Base-by-base conservation (phyloP, 2,888 invertebrate genomes). In the Lycaena phlaeas region DNA sequence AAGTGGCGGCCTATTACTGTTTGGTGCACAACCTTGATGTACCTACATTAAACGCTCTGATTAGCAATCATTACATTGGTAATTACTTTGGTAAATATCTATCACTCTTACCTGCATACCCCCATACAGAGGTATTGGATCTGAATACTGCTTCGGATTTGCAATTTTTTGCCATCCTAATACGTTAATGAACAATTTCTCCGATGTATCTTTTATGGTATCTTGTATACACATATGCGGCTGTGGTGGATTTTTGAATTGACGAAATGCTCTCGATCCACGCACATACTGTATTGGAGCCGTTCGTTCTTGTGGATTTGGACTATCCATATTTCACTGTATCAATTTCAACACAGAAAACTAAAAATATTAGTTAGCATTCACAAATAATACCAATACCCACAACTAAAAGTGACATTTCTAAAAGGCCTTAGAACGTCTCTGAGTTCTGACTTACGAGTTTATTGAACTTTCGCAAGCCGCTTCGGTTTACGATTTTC, bases 211-310 rank as follows among this genome's bases (percentile, higher is more conserved):
- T 50, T 86, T 87, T 62, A 91, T 85, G 4, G 86, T 85, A 48
- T 88, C 88, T 53, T 87, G 87, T 56, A 91, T 87, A 66, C 92
- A 91, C 91, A 91, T 91, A 68, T 91, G 90, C 7, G 91, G 91
- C 51, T 91, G 91, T 1, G 91, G 91, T 36, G 91, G 91, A 68
- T 90, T 90, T 65, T 90, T 90, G 52, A 91, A 91, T 56, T 89
- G 87, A 40, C 89, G 86, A 64, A 88, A 88, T 46, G 88, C 88
- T 58, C 88, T 71, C 17, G 88, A 87, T 42, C 85, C 85, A 27
- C 87, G 79, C 47, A 86, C 86, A 70, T 86, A 85, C 56, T 86
- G 87, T 38, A 87, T 73, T 28, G 88, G 87, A 38, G 73, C 57
- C 57, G 79, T 67, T 53, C 73, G 70, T 45, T 84, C 84, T 40